Percentiles rank a stretch among this genome's conserved stretches.
These are phyloP conservation scores for Drosophila guanche DNA, from an alignment of 1,140 invertebrate genomes.

Conservation along the genomic window DNA sequence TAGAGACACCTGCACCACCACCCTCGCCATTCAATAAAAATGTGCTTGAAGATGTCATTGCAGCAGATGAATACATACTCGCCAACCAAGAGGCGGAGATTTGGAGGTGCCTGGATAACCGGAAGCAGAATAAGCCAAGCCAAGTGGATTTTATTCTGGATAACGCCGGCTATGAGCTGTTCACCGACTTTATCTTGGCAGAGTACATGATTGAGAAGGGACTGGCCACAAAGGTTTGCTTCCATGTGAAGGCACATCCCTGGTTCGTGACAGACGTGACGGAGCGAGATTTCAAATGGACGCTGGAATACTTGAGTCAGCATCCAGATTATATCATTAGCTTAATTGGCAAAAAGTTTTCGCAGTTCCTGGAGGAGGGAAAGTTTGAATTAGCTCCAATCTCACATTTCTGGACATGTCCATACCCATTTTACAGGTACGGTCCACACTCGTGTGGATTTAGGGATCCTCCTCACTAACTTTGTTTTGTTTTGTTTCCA, in stretches of 20 bases:
- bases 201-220: slow-evolving; percentile 89
- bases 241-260: slow-evolving; percentile 95
- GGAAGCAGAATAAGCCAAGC: slow-evolving; percentile 21
- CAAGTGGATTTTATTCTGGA: slow-evolving; percentile 93
- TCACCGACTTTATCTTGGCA: slow-evolving; percentile 95
- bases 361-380: slow-evolving; percentile 84
- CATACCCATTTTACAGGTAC: slow-evolving; percentile 87
- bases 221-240: slow-evolving; percentile 89
- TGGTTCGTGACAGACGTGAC: slow-evolving; percentile 98
- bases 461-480: neutral
- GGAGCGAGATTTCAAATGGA: slow-evolving; percentile 90
- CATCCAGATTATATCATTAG: slow-evolving; percentile 80
- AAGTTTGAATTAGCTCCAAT: slow-evolving; percentile 84
- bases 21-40: slow-evolving; percentile 74
- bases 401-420: slow-evolving; percentile 95
- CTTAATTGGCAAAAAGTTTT: slow-evolving; percentile 85
- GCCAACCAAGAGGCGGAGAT: slow-evolving; percentile 87
- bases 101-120: slow-evolving; percentile 83
- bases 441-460: neutral
- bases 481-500: slow-evolving; percentile 57
- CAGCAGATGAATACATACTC: slow-evolving; percentile 88
- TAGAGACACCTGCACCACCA: slow-evolving; percentile 33
- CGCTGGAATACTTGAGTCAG: slow-evolving; percentile 84
- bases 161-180: slow-evolving; percentile 97
- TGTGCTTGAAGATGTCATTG: slow-evolving; percentile 87